Evolutionary conservation across 2,797 vertebrate species (phyloP), one percentile per base, ranked within the genome.

Genomic region (Pogoniulus pusillus): DNA sequence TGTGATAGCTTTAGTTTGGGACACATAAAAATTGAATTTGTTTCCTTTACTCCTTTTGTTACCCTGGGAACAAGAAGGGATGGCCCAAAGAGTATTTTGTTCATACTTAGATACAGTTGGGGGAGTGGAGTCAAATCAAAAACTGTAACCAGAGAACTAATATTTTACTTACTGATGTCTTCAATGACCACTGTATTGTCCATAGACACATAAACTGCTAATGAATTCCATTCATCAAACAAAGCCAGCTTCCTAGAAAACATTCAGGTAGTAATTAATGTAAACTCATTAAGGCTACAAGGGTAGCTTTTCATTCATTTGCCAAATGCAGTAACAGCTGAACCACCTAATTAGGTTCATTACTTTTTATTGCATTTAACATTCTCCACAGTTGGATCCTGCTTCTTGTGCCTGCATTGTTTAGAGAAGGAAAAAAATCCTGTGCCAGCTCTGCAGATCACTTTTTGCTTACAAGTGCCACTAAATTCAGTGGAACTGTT

Each of bases 181-280:
- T 98, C 98, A 58, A 98, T 98, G 93, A 98, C 98, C 77, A 98
- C 98, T 2, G 98, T 98, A 82, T 98, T 98, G 97, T 98, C 98
- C 98, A 98, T 98, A 17, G 98, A 98, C 65, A 98, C 98, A 86
- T 98, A 98, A 90, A 98, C 98, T 69, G 98, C 98, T 95, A 98
- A 94, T 2, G 98, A 98, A 94, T 98, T 98, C 98, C 98, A 98
- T 58, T 98, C 98, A 53, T 98, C 98, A 98, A 98, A 98, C 89
- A 98, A 96, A 83, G 98, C 98, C 84, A 98, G 98, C 95, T 98
- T 98, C 96, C 98, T 98, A 93, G 51, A 96, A 96, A 96, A 93
- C 60, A 97, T 64, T 51, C 92, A 75, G 70, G 23, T 34, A 78
- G 64, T 80, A 87, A 68, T 94, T 84, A 82, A 60, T 19, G 68